Evolutionary conservation across 2,113 vertebrate species (phyloP), one percentile per base, ranked within the genome.

Genomic region (Sapajus apella): DNA sequence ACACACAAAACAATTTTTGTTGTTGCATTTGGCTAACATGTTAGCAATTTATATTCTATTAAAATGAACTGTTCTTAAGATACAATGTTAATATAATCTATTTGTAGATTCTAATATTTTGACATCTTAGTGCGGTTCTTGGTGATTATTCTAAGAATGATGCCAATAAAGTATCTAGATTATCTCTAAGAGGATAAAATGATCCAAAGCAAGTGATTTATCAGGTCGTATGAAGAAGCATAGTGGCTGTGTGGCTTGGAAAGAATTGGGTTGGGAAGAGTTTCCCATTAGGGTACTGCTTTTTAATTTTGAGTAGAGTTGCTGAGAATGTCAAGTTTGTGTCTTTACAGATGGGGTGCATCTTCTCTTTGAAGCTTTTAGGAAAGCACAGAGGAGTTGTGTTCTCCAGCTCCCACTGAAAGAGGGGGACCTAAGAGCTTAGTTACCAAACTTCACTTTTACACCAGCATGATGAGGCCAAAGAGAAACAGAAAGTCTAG

Each of bases 31-130:
- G 35, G 10, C 52, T 70, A 87, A 61, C 4, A 86, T 6, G 11
- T 14, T 45, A 43, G 40, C 5, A 68, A 61, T 64, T 95, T 95
- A 40, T 83, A 70, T 76, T 91, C 30, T 75, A 87, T 87, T 97
- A 92, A 79, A 55, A 47, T 83, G 32, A 73, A 21, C 1, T 8
- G 10, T 96, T 91, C 43, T 85, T 80, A 58, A 91, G 30, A 43
- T 18, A 77, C 0, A 50, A 11, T 50, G 85, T 88, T 82, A 55
- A 3, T 85, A 88, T 64, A 61, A 90, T 86, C 20, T 81, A 1
- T 32, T 91, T 95, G 37, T 8, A 8, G 0, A 35, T 92, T 32
- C 4, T 93, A 55, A n/a, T 87, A n/a, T 58, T 66, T 94, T 87
- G 13, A 68, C 58, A 9, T 87, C 3, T 80, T 80, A 58, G 56